Evolutionary conservation across 2,797 vertebrate genomes (phyloP).

Genomic region (Thunnus albacares): DNA sequence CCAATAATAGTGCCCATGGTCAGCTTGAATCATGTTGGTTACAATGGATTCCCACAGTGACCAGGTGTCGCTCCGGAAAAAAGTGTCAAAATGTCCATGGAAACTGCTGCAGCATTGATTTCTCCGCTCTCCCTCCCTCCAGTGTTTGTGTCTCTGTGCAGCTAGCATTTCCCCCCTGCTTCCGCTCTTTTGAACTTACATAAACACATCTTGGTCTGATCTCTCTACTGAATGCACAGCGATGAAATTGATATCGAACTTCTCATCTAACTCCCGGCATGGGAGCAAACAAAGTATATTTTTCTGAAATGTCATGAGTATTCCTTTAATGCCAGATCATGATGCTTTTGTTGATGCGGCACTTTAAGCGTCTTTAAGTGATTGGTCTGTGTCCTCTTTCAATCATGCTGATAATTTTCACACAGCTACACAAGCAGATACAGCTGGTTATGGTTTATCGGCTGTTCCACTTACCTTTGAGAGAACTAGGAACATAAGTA

Average conservation of each 20-base stretch:
- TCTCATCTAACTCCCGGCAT: not conserved
- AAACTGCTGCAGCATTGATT: slow-evolving; percentile 15
- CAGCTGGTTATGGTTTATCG: slow-evolving; percentile 2
- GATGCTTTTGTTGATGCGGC: not conserved
- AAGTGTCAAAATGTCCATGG: not conserved
- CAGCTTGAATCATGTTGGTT: slow-evolving; percentile 5
- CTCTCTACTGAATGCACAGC: slow-evolving; percentile 13
- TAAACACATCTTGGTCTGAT: slow-evolving; percentile 18
- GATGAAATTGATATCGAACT: slow-evolving; percentile 33
- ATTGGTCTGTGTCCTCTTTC: slow-evolving; percentile 1
- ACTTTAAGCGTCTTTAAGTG: not conserved
- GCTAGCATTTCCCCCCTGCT: not conserved
- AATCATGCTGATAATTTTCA: slow-evolving; percentile 2
- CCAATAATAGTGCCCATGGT: not conserved
- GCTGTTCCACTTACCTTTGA: not conserved
- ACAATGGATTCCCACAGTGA: slow-evolving; percentile 9
- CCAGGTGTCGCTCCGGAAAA: not conserved
- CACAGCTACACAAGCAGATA: not conserved
- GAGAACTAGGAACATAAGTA: not conserved
- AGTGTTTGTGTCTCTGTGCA: slow-evolving; percentile 15
- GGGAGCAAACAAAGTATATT: not conserved
- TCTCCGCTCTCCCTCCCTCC: not conserved
- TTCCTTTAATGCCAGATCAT: not conserved
- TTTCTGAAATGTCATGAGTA: slow-evolving; percentile 14
- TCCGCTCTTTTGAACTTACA: slow-evolving; percentile 30